Percentiles rank a stretch among this genome's conserved stretches.
Conservation (phyloP, 2,797 vertebrate genomes). For the Sebastiscus tertius region DNA sequence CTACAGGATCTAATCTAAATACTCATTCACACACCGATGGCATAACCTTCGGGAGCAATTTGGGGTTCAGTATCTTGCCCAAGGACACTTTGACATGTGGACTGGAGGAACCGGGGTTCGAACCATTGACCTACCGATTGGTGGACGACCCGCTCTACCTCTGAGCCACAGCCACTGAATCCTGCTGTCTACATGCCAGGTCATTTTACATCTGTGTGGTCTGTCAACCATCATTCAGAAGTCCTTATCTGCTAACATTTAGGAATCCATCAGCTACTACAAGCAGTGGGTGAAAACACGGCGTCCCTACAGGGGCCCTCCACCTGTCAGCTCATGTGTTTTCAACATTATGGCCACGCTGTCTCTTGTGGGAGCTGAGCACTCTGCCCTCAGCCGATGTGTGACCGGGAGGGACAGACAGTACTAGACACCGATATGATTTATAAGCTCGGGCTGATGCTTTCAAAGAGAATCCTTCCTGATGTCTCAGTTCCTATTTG, state of each 20-base stretch:
- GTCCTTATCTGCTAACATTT: background rate
- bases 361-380: constrained; percentile 14
- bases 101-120: too few relatives aligned
- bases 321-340: constrained; percentile 72
- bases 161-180: background rate
- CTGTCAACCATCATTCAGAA: background rate
- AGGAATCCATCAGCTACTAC: background rate
- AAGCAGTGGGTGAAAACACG: background rate
- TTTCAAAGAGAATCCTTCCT: constrained; percentile 15
- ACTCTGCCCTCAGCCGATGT: constrained; percentile 25
- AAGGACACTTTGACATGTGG: too few relatives aligned
- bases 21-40: too few relatives aligned
- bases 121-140: too few relatives aligned
- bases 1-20: too few relatives aligned
- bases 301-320: constrained; percentile 22
- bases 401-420: constrained; percentile 23
- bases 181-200: background rate
- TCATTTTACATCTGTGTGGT: background rate
- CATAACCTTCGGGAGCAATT: too few relatives aligned
- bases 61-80: too few relatives aligned
- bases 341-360: constrained; percentile 38
- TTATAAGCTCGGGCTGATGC: constrained; percentile 36
- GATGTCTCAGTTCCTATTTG: constrained; percentile 48
- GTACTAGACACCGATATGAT: constrained; percentile 38
- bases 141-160: too few relatives aligned